Evolutionary conservation across 1,140 invertebrate species (phyloP), one percentile per base, ranked within the genome.

Genomic region (Zaprionus ghesquierei): DNA sequence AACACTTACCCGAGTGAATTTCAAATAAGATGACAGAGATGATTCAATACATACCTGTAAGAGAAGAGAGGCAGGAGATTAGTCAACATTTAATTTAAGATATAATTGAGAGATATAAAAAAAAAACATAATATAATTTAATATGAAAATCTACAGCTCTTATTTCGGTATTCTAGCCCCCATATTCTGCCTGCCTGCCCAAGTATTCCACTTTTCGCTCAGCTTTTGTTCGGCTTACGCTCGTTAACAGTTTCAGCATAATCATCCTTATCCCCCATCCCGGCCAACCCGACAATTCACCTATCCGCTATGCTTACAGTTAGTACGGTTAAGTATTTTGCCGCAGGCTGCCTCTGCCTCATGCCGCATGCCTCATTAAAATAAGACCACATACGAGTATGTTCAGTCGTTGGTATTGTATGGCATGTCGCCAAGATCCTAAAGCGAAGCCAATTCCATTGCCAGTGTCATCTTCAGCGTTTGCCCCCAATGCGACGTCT

Each of bases 1-100:
- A 38, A 61, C n/a, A n/a, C 64, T 73, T 73, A 73, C 70, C 29
- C 23, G 49, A 18, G 44, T 49, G 4, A 38, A 44, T 77, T 41
- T 27, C 9, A n/a, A 61, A 9, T 18, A 13, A 13, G 31, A 20
- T 56, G 25, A 25, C 18, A 18, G 15, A 25, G 3, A 33, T 25
- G 1, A 12, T 54, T 46, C 6, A 64, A 25, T 71, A 78, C 76
- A 76, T 79, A 79, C 76, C 73, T 79, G 59, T 13, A 79, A 76
- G 9, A n/a, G n/a, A 55, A 58, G 12, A 64, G 9, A 49, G 13
- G 29, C 5, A 44, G 8, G 12, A 66, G 18, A 27, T 41, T 53
- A 46, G 33, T 10, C 6, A 9, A 41, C 0, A 41, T 13, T 46
- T 51, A 55, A 53, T 35, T 35, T 4, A 13, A 8, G 5, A 27